Percentiles rank a stretch among this genome's conserved stretches.
Conservation (phyloP, 2,888 invertebrate species). For the Euzophera pinguis region DNA sequence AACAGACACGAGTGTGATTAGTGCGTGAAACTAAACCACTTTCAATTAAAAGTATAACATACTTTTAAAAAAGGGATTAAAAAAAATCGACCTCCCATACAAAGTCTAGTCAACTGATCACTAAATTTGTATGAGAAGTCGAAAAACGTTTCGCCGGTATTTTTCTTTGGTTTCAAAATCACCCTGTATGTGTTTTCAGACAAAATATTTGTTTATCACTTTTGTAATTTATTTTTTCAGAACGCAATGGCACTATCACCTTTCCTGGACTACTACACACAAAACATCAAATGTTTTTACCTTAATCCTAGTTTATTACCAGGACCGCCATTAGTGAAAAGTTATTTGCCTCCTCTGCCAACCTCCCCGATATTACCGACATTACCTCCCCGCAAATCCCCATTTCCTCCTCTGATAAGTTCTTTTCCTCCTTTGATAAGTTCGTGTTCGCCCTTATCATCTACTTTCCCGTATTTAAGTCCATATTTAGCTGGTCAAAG, state of each 20-base stretch:
- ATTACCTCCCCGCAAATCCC: background rate
- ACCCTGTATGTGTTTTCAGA: background rate
- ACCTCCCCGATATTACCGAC: background rate
- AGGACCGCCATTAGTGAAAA: too few relatives aligned
- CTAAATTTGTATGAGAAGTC: too few relatives aligned
- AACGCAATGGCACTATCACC: background rate
- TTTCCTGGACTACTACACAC: background rate
- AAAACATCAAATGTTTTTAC: conserved; percentile 1
- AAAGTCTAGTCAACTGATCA: too few relatives aligned
- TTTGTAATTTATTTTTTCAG: background rate
- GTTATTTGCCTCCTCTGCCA: background rate
- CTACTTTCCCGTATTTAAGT: background rate
- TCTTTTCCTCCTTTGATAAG: background rate
- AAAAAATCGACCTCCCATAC: too few relatives aligned
- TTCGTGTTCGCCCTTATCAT: background rate
- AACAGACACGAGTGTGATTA: too few relatives aligned
- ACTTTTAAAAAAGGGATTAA: too few relatives aligned
- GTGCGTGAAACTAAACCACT: too few relatives aligned
- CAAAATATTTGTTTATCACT: background rate
- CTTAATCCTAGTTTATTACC: background rate
- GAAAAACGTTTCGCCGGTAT: too few relatives aligned
- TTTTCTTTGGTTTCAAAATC: too few relatives aligned
- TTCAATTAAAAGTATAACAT: too few relatives aligned
- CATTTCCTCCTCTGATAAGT: background rate
- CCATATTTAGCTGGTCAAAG: background rate